Percentiles rank a stretch among this genome's conserved stretches.
phyloP scores from a whole-genome alignment of 2,113 vertebrate genomes.

The Alouatta palliata region DNA sequence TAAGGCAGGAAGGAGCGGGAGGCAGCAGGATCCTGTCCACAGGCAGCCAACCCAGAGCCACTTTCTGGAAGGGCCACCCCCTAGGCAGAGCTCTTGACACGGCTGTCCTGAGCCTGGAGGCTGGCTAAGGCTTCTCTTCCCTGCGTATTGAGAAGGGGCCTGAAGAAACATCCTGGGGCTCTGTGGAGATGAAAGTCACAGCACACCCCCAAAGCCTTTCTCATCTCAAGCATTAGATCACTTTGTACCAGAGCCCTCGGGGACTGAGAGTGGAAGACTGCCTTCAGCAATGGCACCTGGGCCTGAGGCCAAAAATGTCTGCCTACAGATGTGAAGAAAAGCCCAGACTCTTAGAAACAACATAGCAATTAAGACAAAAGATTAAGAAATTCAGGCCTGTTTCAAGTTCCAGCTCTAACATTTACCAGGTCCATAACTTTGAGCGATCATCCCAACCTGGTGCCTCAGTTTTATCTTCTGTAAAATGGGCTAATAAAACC shows the following conservation, averaged over 20 bases:
- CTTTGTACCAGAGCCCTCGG: neutral
- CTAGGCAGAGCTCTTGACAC: accelerated
- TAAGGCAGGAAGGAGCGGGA: neutral
- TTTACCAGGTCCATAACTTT: neutral
- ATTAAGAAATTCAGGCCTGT: neutral
- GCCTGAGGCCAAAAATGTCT: conserved; percentile 11
- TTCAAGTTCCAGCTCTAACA: conserved; percentile 12
- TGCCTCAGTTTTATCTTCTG: neutral
- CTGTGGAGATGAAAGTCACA: neutral
- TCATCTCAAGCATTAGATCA: neutral
- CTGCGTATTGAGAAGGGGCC: neutral
- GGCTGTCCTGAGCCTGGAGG: neutral
- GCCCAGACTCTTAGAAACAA: conserved; percentile 31
- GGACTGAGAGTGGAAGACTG: neutral
- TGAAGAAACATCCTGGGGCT: neutral
- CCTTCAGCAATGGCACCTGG: neutral
- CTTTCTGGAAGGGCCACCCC: neutral
- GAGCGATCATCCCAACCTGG: neutral
- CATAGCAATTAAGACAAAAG: neutral
- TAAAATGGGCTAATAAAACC: neutral
- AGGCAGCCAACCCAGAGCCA: neutral
- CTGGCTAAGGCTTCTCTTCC: neutral
- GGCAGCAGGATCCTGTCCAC: neutral
- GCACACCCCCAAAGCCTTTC: neutral
- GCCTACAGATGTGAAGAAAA: neutral